Conservation (phyloP, 2,888 invertebrate species). For the Drosophila emarginata region DNA sequence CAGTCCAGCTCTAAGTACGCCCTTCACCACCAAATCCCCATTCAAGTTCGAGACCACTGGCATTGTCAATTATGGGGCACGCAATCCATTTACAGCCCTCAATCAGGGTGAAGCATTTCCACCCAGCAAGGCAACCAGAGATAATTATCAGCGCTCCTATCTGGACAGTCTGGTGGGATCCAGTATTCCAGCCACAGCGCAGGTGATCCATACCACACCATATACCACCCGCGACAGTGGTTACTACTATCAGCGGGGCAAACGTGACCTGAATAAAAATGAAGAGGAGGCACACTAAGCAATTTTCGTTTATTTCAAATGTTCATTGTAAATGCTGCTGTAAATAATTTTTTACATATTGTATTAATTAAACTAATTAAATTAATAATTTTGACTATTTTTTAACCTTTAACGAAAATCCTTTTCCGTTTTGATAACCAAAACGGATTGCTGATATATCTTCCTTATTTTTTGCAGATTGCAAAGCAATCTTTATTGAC, state of each 20-base stretch:
- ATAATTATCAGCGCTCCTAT: constrained; percentile 70
- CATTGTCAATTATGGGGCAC: constrained; percentile 66
- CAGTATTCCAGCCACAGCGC: constrained; percentile 34
- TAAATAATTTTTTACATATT: constrained; percentile 73
- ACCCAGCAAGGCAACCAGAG: constrained; percentile 71
- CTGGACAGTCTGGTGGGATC: constrained; percentile 70
- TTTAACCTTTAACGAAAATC: too few species aligned
- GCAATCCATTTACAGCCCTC: constrained; percentile 80
- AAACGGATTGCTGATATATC: too few species aligned
- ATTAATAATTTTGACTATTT: too few species aligned
- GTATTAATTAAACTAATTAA: constrained; percentile 50
- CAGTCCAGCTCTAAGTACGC: constrained; percentile 55
- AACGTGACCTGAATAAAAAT: constrained; percentile 8
- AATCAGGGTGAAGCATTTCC: constrained; percentile 81
- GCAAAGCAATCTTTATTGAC: too few species aligned
- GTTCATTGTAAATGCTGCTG: constrained; percentile 28
- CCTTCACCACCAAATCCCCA: constrained; percentile 64
- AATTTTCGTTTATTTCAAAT: not conserved
- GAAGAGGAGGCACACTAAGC: constrained; percentile 16
- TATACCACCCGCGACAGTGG: constrained; percentile 43
- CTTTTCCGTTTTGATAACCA: too few species aligned
- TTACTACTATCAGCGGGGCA: constrained; percentile 55
- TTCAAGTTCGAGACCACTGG: constrained; percentile 74
- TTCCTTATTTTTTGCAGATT: too few species aligned
- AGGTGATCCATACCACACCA: constrained; percentile 21